Conservation (phyloP, 2,888 invertebrate species). For the Eupithecia subfuscata region DNA sequence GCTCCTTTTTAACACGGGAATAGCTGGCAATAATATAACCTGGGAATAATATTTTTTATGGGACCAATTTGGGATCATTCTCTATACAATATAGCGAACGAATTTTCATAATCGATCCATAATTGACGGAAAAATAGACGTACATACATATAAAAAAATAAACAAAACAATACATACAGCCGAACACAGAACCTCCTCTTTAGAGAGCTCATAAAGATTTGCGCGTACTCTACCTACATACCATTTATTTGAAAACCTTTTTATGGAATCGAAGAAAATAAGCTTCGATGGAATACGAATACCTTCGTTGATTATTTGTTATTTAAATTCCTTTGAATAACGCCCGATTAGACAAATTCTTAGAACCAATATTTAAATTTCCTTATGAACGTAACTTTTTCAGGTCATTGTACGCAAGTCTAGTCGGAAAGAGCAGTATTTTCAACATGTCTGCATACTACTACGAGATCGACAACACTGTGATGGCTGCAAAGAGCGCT, state of each 20-base stretch:
- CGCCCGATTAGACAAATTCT: neutral
- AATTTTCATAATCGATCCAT: too few species aligned
- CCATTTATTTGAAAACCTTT: neutral
- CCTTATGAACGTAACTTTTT: constrained; percentile 21
- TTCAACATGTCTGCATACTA: constrained; percentile 77
- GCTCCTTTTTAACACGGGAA: too few species aligned
- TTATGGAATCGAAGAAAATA: neutral
- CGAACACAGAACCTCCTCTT: too few species aligned
- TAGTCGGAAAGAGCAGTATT: constrained; percentile 65
- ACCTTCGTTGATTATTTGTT: neutral
- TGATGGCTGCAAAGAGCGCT: constrained; percentile 72
- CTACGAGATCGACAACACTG: constrained; percentile 72
- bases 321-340: neutral
- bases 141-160: too few species aligned
- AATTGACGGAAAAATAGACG: too few species aligned
- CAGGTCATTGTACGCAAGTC: constrained; percentile 77
- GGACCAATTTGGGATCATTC: too few species aligned
- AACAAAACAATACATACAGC: too few species aligned
- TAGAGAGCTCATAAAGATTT: too few species aligned
- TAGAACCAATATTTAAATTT: neutral
- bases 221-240: too few species aligned
- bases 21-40: too few species aligned
- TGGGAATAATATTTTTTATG: too few species aligned
- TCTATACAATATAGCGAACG: too few species aligned
- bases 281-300: neutral